Evolutionary conservation across 1,140 invertebrate species (phyloP), one percentile per base, ranked within the genome.

Genomic region (Anastrepha obliqua): DNA sequence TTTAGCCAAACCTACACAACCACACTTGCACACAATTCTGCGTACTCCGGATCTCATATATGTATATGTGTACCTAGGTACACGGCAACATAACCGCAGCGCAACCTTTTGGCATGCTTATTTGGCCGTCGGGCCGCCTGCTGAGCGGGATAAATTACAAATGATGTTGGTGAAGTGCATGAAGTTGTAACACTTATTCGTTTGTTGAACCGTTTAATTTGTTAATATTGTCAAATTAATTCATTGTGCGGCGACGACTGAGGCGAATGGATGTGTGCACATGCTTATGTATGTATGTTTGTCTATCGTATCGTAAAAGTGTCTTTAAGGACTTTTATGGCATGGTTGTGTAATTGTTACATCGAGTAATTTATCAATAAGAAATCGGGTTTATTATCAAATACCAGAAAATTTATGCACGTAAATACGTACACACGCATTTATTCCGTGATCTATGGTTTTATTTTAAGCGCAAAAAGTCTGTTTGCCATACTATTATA

Each of bases 211-310:
- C 92, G 91, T 92, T 92, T 92, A 92, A 92, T 92, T 92, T 92
- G 91, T 92, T 92, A 92, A 92, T 92, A 90, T 91, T 92, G 91
- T 92, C 91, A 92, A 92, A 92, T 92, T 92, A 92, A 92, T 92
- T 90, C 90, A 90, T 74, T 74, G 67, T 74, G 67, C 67, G 67
- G 39, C 42, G 67, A 74, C 67, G 44, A 44, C 42, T 74, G 67
- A 11, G 17, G 13, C 44, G 1, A 47, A 44, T 44, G 5, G 55
- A 13, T 13, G 7, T 58, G 15, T 39, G 39, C 0, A 67, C 0
- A 13, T 42, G 3, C 20, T 3, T 9, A 65, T 8, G 3, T 29
- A 65, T 8, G 7, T 39, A 65, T 6, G 11, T 39, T 29, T 1
- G 20, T 42, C 29, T 29, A 29, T 29, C 29, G 29, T 29, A 29